These are phyloP conservation scores for Melanogrammus aeglefinus DNA, from an alignment of 2,797 vertebrate species.

Conservation along the genomic window DNA sequence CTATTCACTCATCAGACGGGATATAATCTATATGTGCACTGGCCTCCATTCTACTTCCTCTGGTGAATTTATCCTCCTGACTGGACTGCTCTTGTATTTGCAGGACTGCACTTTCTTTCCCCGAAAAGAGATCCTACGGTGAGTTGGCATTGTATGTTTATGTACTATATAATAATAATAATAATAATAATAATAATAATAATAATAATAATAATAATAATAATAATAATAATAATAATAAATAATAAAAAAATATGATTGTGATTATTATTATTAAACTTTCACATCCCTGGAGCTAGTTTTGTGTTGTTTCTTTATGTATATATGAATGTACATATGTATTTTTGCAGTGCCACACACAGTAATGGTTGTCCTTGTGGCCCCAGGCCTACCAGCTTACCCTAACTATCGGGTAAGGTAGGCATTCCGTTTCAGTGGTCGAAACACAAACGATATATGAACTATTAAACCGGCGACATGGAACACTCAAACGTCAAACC, in stretches of 20 bases:
- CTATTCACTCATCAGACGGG: not conserved
- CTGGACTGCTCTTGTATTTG: slow-evolving; percentile 34
- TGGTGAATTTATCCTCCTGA: not conserved
- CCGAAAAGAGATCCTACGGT: slow-evolving; percentile 90
- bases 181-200: not conserved
- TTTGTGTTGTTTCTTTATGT: too few species aligned
- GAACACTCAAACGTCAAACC: not conserved
- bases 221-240: not conserved
- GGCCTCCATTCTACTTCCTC: slow-evolving; percentile 5
- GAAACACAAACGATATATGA: not conserved
- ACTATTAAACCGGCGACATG: not conserved
- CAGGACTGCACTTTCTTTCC: slow-evolving; percentile 93
- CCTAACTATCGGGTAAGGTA: not conserved
- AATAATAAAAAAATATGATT: not conserved
- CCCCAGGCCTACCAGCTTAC: not conserved
- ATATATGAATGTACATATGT: too few species aligned
- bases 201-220: too few species aligned
- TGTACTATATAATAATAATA: too few species aligned
- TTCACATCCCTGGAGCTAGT: too few species aligned
- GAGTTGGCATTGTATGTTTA: slow-evolving; percentile 54
- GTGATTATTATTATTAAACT: too few species aligned
- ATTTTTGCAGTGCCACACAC: too few species aligned
- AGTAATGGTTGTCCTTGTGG: too few species aligned
- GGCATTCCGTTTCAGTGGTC: not conserved
- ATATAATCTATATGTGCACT: not conserved